Evolutionary conservation across 1,140 invertebrate genomes (phyloP).

Genomic region (Drosophila ficusphila): DNA sequence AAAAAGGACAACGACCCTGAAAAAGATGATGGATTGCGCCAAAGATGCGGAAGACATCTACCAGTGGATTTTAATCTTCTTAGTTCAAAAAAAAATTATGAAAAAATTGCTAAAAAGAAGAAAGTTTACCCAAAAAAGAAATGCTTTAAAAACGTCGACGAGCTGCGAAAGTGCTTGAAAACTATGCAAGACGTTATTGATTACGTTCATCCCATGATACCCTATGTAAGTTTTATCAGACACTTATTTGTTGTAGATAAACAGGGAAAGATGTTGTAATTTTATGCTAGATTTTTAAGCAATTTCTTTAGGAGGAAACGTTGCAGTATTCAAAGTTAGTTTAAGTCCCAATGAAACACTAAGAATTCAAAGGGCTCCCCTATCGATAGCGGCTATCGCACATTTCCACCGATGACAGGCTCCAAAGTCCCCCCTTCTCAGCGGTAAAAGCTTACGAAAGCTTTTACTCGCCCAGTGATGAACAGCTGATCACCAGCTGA

Average conservation of each 20-base stretch:
- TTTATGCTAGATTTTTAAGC: background rate
- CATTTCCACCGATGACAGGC: background rate
- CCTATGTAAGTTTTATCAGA: constrained; percentile 35
- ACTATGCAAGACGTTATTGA: constrained; percentile 30
- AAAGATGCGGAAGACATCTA: background rate
- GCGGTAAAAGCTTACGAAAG: constrained; percentile 27
- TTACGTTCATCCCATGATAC: constrained; percentile 12
- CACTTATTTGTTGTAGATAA: too few species aligned
- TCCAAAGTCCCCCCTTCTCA: background rate
- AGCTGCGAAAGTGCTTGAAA: constrained; percentile 16
- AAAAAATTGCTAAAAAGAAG: background rate
- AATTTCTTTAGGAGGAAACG: background rate
- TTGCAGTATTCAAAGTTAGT: too few species aligned
- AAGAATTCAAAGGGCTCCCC: background rate
- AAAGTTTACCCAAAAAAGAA: background rate
- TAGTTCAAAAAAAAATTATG: background rate
- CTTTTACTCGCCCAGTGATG: constrained; percentile 25
- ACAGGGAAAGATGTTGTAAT: too few species aligned
- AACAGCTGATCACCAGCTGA: constrained; percentile 41
- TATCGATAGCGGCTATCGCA: constrained; percentile 11
- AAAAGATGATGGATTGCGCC: background rate
- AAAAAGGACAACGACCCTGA: background rate
- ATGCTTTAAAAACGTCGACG: background rate
- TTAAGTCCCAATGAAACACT: background rate
- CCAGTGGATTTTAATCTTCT: background rate